A percentile compares a stretch with the other conserved stretches of the same genome.
Evolutionary conservation across 2,797 vertebrate species (phyloP).

Genomic region (Artibeus lituratus): DNA sequence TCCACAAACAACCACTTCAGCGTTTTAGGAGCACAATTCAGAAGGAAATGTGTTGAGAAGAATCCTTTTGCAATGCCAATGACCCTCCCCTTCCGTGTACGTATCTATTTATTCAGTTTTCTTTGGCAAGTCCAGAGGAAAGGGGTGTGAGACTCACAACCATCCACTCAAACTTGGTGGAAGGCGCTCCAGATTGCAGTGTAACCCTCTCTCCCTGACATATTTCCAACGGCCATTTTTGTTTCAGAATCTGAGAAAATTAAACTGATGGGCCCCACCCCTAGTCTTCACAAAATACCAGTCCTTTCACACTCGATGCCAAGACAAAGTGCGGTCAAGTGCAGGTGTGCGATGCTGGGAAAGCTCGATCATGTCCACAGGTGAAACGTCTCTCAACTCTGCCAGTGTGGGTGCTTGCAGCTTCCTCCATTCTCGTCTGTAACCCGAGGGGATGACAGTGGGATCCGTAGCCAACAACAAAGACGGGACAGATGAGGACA

Average conservation of each 20-base stretch:
- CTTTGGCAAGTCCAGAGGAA: neutral
- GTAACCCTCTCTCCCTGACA: neutral
- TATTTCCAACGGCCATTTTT: neutral
- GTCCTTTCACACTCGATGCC: neutral
- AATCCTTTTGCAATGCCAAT: neutral
- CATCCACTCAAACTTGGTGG: neutral
- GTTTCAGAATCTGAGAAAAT: neutral
- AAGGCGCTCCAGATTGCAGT: neutral
- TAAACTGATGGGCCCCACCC: neutral
- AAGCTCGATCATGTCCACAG: fast-evolving
- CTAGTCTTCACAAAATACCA: neutral
- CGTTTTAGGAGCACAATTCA: neutral
- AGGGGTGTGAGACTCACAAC: neutral
- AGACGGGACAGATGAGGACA: neutral
- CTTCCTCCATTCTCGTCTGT: neutral
- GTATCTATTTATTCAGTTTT: neutral
- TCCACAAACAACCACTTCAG: neutral
- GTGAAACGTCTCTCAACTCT: neutral
- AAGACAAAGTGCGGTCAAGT: neutral
- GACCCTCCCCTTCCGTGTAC: neutral
- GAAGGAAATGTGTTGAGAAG: neutral
- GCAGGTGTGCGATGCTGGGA: neutral
- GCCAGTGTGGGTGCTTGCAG: neutral
- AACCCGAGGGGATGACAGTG: too few relatives aligned
- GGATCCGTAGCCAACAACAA: neutral